Evolutionary conservation across 2,797 vertebrate genomes (phyloP).

Genomic region (Sebastes elongatus): DNA sequence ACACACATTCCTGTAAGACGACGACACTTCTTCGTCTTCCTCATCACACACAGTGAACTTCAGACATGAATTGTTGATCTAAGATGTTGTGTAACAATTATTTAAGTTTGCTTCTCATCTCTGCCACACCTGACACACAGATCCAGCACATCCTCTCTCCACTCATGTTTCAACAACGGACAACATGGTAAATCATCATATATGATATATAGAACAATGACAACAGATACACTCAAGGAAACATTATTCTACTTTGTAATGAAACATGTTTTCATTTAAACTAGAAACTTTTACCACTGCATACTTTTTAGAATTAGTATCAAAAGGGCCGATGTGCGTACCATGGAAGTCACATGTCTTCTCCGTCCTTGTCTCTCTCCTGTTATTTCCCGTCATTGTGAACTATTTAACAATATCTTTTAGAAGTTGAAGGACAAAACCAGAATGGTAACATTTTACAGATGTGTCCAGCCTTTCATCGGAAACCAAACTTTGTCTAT

Average conservation of each 20-base stretch:
- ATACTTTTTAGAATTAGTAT: neutral
- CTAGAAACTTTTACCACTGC: neutral
- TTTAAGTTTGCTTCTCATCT: neutral
- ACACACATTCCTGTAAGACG: neutral
- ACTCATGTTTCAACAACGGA: neutral
- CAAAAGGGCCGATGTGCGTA: neutral
- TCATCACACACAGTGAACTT: neutral
- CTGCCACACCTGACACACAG: neutral
- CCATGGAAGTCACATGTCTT: neutral
- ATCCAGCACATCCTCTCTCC: neutral
- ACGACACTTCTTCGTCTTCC: neutral
- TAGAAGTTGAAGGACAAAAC: constrained; percentile 2
- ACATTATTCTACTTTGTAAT: neutral
- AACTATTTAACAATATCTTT: neutral
- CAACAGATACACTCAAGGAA: neutral
- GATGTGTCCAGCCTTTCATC: neutral
- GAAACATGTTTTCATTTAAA: neutral
- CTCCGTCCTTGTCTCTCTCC: neutral
- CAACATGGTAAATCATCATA: neutral
- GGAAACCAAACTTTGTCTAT: neutral
- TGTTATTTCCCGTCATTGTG: neutral
- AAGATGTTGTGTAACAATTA: neutral
- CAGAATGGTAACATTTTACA: neutral
- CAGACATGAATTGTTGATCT: neutral
- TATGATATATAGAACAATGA: neutral